Conservation (phyloP, 2,797 vertebrate genomes). For the Spinibarbus caldwelli region DNA sequence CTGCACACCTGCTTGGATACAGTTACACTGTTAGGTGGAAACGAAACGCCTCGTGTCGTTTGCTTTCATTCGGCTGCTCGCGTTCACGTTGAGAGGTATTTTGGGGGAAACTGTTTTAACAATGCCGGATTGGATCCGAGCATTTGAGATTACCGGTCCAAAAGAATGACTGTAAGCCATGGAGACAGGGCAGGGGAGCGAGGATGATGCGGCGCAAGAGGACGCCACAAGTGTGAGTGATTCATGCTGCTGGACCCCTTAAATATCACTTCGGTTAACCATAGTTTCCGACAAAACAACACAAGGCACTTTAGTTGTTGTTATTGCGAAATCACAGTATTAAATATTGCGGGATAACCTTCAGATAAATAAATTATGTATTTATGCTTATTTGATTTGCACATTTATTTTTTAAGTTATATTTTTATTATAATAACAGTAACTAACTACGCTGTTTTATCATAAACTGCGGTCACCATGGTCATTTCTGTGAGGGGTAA, state of each 20-base stretch:
- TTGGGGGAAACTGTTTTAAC: neutral
- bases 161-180: constrained; percentile 68
- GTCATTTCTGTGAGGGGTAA: neutral
- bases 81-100: neutral
- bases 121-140: neutral
- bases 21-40: constrained; percentile 46
- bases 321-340: neutral
- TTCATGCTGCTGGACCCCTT: too few relatives aligned
- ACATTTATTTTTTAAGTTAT: neutral
- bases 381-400: neutral
- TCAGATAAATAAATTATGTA: neutral
- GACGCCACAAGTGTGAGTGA: constrained; percentile 76
- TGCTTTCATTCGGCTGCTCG: constrained; percentile 16
- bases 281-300: neutral
- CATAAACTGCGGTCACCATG: neutral
- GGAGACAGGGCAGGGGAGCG: constrained; percentile 63
- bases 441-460: neutral
- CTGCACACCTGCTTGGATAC: constrained; percentile 40
- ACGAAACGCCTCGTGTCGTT: constrained; percentile 19
- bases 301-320: neutral
- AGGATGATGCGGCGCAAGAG: constrained; percentile 64
- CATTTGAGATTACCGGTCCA: constrained; percentile 4
- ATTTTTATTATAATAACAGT: neutral
- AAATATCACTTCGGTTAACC: neutral
- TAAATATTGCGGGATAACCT: neutral